Conservation (phyloP, 92 coral and sea anemone genomes). For the Epizoanthus ramosus region DNA sequence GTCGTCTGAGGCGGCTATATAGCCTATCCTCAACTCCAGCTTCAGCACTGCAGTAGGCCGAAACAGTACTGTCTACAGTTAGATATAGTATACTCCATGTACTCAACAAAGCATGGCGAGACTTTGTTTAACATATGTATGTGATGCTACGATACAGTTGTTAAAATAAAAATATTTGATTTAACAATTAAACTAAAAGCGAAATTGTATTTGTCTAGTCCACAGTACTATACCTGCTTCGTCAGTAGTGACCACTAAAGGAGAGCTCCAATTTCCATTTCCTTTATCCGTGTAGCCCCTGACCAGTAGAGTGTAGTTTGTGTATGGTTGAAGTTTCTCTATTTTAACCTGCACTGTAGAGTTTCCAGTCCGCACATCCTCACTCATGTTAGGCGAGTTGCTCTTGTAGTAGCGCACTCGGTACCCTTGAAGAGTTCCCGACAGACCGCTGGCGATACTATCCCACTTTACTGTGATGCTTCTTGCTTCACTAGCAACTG, state of each 20-base stretch:
- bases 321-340: neutral
- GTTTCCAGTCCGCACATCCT: neutral
- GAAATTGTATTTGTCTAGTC: no score
- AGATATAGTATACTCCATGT: no score
- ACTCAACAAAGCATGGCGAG: no score
- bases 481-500: neutral
- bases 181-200: no score
- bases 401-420: constrained; percentile 15
- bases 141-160: no score
- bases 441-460: neutral
- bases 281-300: constrained; percentile 15
- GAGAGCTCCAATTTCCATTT: constrained; percentile 21
- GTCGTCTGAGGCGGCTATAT: no score
- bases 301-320: constrained; percentile 26
- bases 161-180: no score
- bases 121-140: no score
- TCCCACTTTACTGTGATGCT: constrained; percentile 29
- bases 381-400: neutral
- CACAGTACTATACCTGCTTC: constrained; percentile 21
- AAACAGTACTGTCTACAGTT: no score
- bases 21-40: no score
- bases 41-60: no score
- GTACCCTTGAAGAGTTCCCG: neutral
- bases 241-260: constrained; percentile 1
- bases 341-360: neutral